Conservation (phyloP, 2,797 vertebrate species). For the Philypnodon macrostomus region DNA sequence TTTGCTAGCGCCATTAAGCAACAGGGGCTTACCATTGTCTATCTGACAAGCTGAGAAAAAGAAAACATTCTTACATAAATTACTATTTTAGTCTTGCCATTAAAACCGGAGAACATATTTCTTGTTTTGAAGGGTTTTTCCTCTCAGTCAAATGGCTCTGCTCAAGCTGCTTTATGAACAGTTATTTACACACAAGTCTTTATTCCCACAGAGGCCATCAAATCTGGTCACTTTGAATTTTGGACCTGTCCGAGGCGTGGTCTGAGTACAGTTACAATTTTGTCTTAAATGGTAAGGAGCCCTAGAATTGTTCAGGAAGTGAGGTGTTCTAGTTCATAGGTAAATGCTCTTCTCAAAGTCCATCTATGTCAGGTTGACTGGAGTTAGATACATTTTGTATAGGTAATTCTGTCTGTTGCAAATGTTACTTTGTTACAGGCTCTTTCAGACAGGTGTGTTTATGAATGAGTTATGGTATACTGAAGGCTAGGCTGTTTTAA, state of each 20-base stretch:
- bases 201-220: not conserved
- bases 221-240: slow-evolving; percentile 33
- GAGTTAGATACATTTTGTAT: too few relatives aligned
- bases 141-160: slow-evolving; percentile 7
- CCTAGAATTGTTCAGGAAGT: too few relatives aligned
- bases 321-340: too few relatives aligned
- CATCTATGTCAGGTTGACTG: too few relatives aligned
- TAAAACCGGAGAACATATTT: slow-evolving; percentile 17
- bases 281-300: too few relatives aligned
- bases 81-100: slow-evolving; percentile 32
- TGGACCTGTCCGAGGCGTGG: not conserved
- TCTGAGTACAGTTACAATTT: too few relatives aligned
- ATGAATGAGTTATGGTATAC: too few relatives aligned
- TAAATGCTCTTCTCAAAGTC: too few relatives aligned
- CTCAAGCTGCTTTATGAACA: slow-evolving; percentile 36
- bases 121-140: slow-evolving; percentile 29
- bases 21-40: slow-evolving; percentile 18
- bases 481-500: too few relatives aligned
- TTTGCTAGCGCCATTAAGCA: slow-evolving; percentile 19
- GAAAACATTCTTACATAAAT: slow-evolving; percentile 19
- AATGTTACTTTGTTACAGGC: too few relatives aligned
- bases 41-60: slow-evolving; percentile 4
- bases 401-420: too few relatives aligned
- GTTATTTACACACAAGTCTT: slow-evolving; percentile 6
- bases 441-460: too few relatives aligned